Evolutionary conservation across 2,888 invertebrate species (phyloP).

Genomic region (Aethes cnicana): DNA sequence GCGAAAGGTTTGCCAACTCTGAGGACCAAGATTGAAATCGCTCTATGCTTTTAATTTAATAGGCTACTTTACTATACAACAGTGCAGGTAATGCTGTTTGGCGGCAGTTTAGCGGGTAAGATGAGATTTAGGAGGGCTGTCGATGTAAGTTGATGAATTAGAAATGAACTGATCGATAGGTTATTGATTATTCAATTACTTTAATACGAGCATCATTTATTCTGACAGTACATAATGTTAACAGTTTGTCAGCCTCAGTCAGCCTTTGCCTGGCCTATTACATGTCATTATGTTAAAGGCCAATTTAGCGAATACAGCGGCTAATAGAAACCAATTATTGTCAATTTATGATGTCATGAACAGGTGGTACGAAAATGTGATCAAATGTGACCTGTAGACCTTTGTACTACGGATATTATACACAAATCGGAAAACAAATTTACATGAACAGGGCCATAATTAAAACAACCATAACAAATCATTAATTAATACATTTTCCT

Average conservation of each 20-base stretch:
- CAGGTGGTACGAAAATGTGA: background rate
- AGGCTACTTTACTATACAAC: too few relatives aligned
- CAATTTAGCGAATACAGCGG: slow-evolving; percentile 14
- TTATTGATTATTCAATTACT: slow-evolving; percentile 22
- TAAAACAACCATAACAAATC: background rate
- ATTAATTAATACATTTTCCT: slow-evolving; percentile 10
- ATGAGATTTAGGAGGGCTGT: slow-evolving; percentile 14
- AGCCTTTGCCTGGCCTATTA: slow-evolving; percentile 23
- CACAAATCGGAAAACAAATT: too few relatives aligned
- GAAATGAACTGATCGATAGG: slow-evolving; percentile 4
- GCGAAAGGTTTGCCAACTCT: too few relatives aligned
- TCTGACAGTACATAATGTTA: slow-evolving; percentile 6
- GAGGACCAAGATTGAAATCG: too few relatives aligned
- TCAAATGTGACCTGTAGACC: too few relatives aligned
- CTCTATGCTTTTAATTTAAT: too few relatives aligned
- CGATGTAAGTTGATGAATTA: slow-evolving; percentile 4
- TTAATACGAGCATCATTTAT: slow-evolving; percentile 6
- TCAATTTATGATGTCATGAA: slow-evolving; percentile 2
- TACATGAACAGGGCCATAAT: too few relatives aligned
- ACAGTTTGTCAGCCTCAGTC: too few relatives aligned
- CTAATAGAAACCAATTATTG: slow-evolving; percentile 10
- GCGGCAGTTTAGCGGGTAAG: too few relatives aligned
- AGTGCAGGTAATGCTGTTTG: too few relatives aligned
- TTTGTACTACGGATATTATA: too few relatives aligned
- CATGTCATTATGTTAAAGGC: slow-evolving; percentile 22